These are phyloP conservation scores for Dendrocincla fuliginosa DNA, from an alignment of 2,797 vertebrate species.

Conservation along the genomic window DNA sequence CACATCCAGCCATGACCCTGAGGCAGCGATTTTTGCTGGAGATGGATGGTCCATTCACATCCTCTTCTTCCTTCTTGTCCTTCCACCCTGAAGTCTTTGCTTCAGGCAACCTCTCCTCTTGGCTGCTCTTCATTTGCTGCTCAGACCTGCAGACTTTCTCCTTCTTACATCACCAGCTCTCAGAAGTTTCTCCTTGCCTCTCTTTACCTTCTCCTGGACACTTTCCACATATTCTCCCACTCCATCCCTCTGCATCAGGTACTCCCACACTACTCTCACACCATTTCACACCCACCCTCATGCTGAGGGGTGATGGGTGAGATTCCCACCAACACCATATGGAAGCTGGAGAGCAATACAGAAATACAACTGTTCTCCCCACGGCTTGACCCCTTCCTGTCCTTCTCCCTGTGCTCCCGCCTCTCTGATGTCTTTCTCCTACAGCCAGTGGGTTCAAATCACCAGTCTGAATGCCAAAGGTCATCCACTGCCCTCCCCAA, in stretches of 20 bases:
- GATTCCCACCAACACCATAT: background rate
- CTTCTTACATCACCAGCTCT: background rate
- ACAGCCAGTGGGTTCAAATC: background rate
- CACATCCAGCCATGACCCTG: background rate
- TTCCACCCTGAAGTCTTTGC: background rate
- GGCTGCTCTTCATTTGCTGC: background rate
- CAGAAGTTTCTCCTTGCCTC: background rate
- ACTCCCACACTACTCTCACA: background rate
- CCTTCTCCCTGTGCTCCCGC: background rate
- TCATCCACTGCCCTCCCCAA: background rate
- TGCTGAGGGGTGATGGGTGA: background rate
- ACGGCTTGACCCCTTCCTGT: background rate
- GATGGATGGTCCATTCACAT: background rate
- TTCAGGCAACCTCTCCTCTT: background rate
- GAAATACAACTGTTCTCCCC: background rate
- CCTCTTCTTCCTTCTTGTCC: background rate
- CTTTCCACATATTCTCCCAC: background rate
- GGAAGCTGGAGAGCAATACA: background rate
- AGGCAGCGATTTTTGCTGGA: background rate
- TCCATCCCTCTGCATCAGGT: background rate
- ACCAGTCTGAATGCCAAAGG: background rate
- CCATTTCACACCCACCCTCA: background rate
- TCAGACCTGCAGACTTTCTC: background rate
- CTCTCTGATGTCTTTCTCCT: background rate
- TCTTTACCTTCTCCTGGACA: background rate